Evolutionary conservation across 2,113 vertebrate genomes (phyloP).

Genomic region (Athene noctua): DNA sequence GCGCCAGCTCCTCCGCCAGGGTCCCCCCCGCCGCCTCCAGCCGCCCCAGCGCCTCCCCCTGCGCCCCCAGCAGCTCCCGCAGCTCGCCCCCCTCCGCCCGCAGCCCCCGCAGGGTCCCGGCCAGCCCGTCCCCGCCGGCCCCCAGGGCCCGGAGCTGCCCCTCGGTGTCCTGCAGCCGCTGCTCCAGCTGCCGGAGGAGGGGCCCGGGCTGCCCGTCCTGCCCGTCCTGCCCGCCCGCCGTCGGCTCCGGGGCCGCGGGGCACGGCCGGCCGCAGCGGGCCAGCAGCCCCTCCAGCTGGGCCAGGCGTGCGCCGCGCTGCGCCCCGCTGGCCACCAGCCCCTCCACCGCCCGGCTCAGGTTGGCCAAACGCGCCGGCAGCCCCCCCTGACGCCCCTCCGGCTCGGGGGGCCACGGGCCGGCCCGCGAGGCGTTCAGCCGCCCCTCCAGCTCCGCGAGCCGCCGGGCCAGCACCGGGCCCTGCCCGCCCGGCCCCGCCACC

Average conservation of each 20-base stretch:
- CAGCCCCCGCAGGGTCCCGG: neutral
- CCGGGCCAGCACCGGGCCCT: conserved; percentile 66
- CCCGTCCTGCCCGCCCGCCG: neutral
- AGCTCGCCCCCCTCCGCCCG: conserved; percentile 63
- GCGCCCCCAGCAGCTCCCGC: conserved; percentile 52
- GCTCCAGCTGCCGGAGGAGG: neutral
- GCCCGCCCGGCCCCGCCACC: neutral
- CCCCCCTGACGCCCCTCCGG: neutral
- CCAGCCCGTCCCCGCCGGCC: neutral
- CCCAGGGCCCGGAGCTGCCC: neutral
- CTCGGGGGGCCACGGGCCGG: conserved; percentile 34
- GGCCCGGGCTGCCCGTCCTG: neutral
- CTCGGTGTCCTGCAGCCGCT: neutral
- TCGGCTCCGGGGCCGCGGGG: fast-evolving
- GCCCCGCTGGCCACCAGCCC: conserved; percentile 49
- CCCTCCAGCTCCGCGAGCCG: conserved; percentile 82
- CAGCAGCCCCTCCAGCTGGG: conserved; percentile 31
- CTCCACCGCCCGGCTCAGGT: conserved; percentile 76
- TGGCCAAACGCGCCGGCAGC: conserved; percentile 47
- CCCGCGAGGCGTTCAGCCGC: conserved; percentile 78
- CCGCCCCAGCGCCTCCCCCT: conserved; percentile 38
- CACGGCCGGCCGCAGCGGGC: conserved; percentile 59
- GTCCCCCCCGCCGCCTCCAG: conserved; percentile 56
- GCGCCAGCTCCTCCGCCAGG: conserved; percentile 71
- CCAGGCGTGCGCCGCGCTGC: neutral